Evolutionary conservation across 2,797 vertebrate genomes (phyloP).

Genomic region (Kryptolebias ocellatus): DNA sequence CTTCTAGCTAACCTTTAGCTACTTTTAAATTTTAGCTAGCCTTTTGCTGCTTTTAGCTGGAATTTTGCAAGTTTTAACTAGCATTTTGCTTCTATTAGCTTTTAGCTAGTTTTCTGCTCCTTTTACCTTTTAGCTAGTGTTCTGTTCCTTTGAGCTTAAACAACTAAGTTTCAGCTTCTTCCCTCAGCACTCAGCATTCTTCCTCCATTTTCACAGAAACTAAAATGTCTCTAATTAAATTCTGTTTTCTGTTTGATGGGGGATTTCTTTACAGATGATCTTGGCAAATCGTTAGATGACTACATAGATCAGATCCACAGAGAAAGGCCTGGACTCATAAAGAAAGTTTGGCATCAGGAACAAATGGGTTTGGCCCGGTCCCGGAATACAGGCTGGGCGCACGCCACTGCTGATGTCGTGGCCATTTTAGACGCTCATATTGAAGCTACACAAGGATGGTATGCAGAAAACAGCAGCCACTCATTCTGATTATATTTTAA

Average conservation of each 20-base stretch:
- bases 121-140: too few species aligned
- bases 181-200: too few species aligned
- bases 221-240: too few species aligned
- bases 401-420: constrained; percentile 76
- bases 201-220: too few species aligned
- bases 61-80: too few species aligned
- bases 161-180: too few species aligned
- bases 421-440: constrained; percentile 83
- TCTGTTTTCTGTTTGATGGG: not conserved
- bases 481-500: constrained; percentile 8
- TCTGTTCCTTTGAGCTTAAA: too few species aligned
- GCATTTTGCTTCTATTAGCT: too few species aligned
- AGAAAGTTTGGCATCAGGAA: constrained; percentile 65
- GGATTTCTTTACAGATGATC: constrained; percentile 54
- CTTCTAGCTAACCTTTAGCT: too few species aligned
- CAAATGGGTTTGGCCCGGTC: constrained; percentile 78
- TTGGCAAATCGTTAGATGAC: constrained; percentile 42
- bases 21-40: too few species aligned
- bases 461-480: not conserved
- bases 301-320: constrained; percentile 55
- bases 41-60: too few species aligned
- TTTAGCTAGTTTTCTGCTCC: too few species aligned
- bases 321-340: constrained; percentile 67
- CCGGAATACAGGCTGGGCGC: constrained; percentile 73
- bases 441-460: constrained; percentile 77